Base-by-base conservation (phyloP, 2,888 invertebrate genomes). In the Mylabris sibirica region DNA sequence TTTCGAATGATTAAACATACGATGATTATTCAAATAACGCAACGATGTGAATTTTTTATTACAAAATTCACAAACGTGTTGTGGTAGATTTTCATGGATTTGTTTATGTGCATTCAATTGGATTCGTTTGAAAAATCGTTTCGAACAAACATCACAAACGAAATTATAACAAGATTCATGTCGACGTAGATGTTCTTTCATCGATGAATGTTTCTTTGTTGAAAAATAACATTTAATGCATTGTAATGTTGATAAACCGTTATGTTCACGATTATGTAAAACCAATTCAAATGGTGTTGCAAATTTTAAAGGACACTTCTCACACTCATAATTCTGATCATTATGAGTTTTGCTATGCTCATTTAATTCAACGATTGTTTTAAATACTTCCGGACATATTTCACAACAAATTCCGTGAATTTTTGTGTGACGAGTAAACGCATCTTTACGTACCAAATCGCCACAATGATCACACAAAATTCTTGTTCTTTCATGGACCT, bases 1-100 rank as follows among this genome's bases (percentile, higher is more conserved):
- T 64, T 80, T 80, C 63, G 77, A 77, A 69, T 83, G 82, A 67
- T 83, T 82, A 41, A 81, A 74, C 34, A 79, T 76, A 11, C 76
- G 73, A 65, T 83, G 83, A 4, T 75, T 74, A 3, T 77, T 72
- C 24, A 82, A 68, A 63, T 82, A 82, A 11, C 79, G 70, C 22
- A 76, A 74, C 6, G 79, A 75, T 1, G 77, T 65, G 65, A 83
- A 82, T 61, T 75, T 80, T 65, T 83, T 83, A 20, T 76, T 72
- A 61, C 83, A 83, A 60, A 80, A 71, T 11, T 82, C 80, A 69
- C 83, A 83, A 9, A 73, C 66, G 71, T 79, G 82, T 38, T 75
- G 78, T 57, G 81, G 81, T 12, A 80, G 78, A 57, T 80, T 81
- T 20, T 77, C 72, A 66, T 83, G 83, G 30, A 79, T 71, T 62